Evolutionary conservation across 2,797 vertebrate genomes (phyloP), one percentile per base, ranked within the genome.

Genomic region (Hippopotamyrus pictus): DNA sequence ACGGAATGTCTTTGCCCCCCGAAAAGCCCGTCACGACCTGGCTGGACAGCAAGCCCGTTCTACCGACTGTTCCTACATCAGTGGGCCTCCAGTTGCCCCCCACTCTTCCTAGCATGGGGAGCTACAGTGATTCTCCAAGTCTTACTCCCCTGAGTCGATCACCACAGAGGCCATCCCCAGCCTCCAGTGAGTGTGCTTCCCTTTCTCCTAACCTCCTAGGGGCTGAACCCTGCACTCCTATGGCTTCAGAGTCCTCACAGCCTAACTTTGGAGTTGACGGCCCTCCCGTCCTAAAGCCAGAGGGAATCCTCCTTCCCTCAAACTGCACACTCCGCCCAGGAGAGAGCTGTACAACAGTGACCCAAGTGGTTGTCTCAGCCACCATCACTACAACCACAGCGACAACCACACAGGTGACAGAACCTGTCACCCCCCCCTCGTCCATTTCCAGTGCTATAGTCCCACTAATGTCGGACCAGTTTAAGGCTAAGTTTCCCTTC

Each of bases 11-110:
- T 0, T 95, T 99, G 92, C 98, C 98, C 14, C 99, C 98, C 0
- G 98, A 99, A 93, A 99, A 99, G 93, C 98, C 98, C 0, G 98
- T 99, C 86, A 99, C 98, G 89, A 99, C 99, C 0, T 99, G 99
- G 99, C 95, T 99, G 59, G 98, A 99, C 95, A 99, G 97, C 94
- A 99, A 99, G 92, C 98, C 98, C 0, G 97, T 98, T 90, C 92
- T 99, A 91, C 95, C 99, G 1, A 98, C 98, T 0, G 95, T 97
- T 59, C 94, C 98, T 2, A 97, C 97, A 33, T 98, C 98, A 29
- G 96, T 98, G 0, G 97, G 97, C 76, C 96, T 99, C 79, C 98
- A 99, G 95, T 96, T 99, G 89, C 98, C 98, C 9, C 96, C 98
- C 46, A 99, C 97, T 0, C 92, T 99, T 89, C 95, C 97, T 0